Conservation (phyloP, 2,113 vertebrate genomes). For the Phalacrocorax brasilianus region DNA sequence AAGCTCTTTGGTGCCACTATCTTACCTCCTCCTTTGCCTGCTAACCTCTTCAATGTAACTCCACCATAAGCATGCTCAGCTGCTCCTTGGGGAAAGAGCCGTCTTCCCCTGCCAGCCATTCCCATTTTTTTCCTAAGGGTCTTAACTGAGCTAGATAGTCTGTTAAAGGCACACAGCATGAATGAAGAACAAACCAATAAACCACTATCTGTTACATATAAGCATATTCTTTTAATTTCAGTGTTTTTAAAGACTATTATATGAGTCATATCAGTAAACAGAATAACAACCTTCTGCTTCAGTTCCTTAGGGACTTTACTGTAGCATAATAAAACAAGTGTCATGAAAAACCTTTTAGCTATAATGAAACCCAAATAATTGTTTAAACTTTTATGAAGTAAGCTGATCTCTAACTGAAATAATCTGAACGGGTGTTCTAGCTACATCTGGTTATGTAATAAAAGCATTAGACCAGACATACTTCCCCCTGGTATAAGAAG, state of each 20-base stretch:
- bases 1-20: not conserved
- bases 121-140: fast-evolving
- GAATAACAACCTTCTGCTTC: not conserved
- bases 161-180: not conserved
- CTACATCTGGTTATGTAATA: not conserved
- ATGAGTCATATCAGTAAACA: not conserved
- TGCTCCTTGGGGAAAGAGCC: not conserved
- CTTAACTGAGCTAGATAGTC: not conserved
- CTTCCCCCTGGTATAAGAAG: not conserved
- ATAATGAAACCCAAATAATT: not conserved
- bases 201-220: not conserved
- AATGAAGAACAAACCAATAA: not conserved
- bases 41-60: not conserved
- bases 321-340: not conserved
- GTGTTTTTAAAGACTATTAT: not conserved
- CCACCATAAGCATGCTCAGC: not conserved
- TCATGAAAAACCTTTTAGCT: constrained; percentile 38
- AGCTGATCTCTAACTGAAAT: constrained; percentile 12
- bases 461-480: not conserved
- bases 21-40: not conserved
- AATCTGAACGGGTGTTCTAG: not conserved
- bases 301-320: not conserved
- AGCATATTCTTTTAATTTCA: not conserved
- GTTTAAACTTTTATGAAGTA: constrained; percentile 39
- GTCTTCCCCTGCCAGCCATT: not conserved